Percentiles rank a stretch among this genome's conserved stretches.
phyloP scores from a whole-genome alignment of 2,113 vertebrate species.

The Apodemus speciosus region DNA sequence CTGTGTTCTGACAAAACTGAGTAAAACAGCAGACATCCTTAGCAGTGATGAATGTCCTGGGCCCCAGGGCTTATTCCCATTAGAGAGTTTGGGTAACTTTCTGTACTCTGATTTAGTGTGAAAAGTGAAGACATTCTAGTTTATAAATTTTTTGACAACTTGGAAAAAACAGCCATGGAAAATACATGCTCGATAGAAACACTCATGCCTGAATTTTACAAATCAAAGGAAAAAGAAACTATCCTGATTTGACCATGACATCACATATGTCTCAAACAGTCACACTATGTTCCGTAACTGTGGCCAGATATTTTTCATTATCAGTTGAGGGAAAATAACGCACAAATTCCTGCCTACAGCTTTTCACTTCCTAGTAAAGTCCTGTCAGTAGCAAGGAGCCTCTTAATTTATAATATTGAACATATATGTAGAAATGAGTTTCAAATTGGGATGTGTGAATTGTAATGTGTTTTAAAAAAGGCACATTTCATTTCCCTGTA shows the following conservation, averaged over 20 bases:
- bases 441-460: not conserved
- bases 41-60: not conserved
- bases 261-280: too few species aligned
- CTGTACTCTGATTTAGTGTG: not conserved
- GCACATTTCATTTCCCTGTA: not conserved
- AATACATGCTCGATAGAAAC: not conserved
- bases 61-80: not conserved
- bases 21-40: not conserved
- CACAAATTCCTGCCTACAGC: not conserved
- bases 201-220: not conserved
- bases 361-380: not conserved
- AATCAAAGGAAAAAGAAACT: not conserved
- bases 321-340: not conserved
- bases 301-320: not conserved
- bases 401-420: not conserved
- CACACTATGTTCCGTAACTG: not conserved
- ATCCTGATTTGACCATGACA: not conserved
- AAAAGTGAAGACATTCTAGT: not conserved
- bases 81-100: not conserved
- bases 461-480: not conserved
- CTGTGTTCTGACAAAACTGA: not conserved
- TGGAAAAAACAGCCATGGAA: not conserved
- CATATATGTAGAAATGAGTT: not conserved
- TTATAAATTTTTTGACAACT: conserved; percentile 18
- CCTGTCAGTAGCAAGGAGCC: not conserved